These are phyloP conservation scores for Machaerirhynchus nigripectus DNA, from an alignment of 2,113 vertebrate species.

Conservation along the genomic window DNA sequence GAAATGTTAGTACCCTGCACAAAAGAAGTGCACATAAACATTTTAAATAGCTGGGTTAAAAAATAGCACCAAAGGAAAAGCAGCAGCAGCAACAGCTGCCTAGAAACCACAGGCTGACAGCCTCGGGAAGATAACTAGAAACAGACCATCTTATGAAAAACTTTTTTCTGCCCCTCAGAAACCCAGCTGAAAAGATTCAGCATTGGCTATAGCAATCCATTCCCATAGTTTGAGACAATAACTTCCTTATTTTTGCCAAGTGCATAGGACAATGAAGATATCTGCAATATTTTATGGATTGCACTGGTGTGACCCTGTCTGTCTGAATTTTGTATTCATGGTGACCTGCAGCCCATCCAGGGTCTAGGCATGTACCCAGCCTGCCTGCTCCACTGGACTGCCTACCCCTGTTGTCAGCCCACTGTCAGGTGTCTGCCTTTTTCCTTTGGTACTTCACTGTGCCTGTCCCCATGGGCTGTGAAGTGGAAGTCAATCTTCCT, in stretches of 20 bases:
- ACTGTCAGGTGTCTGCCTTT: background rate
- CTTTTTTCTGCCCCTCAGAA: background rate
- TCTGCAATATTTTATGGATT: background rate
- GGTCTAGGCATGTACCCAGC: background rate
- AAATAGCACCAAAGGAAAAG: background rate
- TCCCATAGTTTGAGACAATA: background rate
- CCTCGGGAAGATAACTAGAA: background rate
- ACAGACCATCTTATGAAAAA: background rate
- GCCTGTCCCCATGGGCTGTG: background rate
- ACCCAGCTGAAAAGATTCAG: background rate
- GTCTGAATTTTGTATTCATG: background rate
- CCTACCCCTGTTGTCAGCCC: background rate
- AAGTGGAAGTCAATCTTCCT: background rate
- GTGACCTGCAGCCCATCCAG: background rate
- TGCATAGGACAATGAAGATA: background rate
- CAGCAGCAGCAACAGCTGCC: background rate
- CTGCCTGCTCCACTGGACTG: background rate
- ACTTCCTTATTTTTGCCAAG: background rate
- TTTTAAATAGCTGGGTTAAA: background rate
- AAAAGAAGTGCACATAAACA: background rate
- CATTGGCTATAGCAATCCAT: fast-evolving
- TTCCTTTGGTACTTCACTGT: background rate
- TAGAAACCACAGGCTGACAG: background rate
- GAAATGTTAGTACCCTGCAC: background rate
- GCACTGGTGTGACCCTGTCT: background rate